phyloP scores from a whole-genome alignment of 2,113 vertebrate species.

The Cardinalis cardinalis region DNA sequence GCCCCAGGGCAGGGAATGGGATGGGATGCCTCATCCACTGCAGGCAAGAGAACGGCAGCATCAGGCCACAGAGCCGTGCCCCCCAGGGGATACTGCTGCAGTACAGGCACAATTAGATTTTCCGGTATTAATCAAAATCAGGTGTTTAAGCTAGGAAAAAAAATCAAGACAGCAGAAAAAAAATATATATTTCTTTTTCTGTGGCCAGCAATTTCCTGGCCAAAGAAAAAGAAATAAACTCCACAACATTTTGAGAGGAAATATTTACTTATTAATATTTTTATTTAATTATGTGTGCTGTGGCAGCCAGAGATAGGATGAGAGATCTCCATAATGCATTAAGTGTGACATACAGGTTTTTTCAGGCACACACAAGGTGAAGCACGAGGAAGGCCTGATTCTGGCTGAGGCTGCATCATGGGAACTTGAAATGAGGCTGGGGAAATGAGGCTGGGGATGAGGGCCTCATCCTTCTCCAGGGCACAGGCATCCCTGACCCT shows the following conservation, averaged over 20 bases:
- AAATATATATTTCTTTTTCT: background rate
- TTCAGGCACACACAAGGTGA: background rate
- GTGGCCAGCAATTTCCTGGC: background rate
- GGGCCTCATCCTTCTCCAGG: background rate
- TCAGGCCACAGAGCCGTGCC: background rate
- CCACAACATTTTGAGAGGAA: background rate
- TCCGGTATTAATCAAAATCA: background rate
- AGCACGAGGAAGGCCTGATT: background rate
- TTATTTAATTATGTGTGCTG: background rate
- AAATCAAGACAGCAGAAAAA: background rate
- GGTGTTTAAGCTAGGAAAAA: background rate
- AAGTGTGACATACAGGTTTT: background rate
- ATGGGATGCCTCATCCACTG: background rate
- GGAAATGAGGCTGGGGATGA: background rate
- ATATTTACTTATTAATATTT: background rate
- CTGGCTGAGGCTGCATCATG: background rate
- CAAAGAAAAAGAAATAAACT: background rate
- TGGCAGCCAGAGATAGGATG: background rate
- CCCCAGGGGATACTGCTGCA: background rate
- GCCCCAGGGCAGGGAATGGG: background rate
- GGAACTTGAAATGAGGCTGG: background rate
- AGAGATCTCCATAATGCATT: background rate
- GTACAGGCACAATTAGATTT: background rate
- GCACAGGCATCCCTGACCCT: background rate
- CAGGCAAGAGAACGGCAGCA: fast-evolving